Evolutionary conservation across 30 jellyfish, hydroid and myxozoan species (phyloP), one percentile per base, ranked within the genome.

Genomic region (Chrysaora quinquecirrha): DNA sequence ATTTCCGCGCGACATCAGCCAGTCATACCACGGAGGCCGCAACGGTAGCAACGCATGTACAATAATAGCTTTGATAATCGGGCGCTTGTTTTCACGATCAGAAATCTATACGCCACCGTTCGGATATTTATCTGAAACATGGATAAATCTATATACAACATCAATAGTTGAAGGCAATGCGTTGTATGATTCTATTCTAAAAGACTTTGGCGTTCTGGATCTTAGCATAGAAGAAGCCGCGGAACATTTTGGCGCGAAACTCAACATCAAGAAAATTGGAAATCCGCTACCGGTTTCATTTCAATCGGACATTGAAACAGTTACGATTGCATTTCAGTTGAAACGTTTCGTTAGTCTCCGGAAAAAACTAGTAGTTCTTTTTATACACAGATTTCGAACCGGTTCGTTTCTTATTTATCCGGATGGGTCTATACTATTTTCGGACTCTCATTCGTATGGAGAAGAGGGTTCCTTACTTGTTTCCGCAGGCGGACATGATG

Each of bases 11-110:
- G 69, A 82, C 28, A 89, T 95, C 12, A 69, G 96, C 83, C 99
- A 95, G 80, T 82, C 99, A 1, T 87, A 95, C 80, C 90, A 88
- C 79, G 96, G 96, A 1, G 99, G 99, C 6, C 88, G 99, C 23
- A 95, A 95, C 65, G 99, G 99, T 34, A 95, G 99, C 74, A 95
- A 95, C 58, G 99, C 99, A 2, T 95, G 99, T 28, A 95, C 99
- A 3, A 77, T 95, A 0, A 95, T 95, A 2, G 95, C 99, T 1
- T 29, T 95, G 58, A 78, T 95, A 27, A 82, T 95, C 46, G 99
- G 99, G 2, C 85, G 99, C 43, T 80, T 95, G 71, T 95, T 86
- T 68, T 74, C 99, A 14, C 86, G 99, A 64, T 95, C 99, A 23
- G 94, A 85, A 19, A 49, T 95, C 7, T 72, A 56, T 31, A 71